Conservation (phyloP, 2,888 invertebrate species). For the Phyllotreta striolata region DNA sequence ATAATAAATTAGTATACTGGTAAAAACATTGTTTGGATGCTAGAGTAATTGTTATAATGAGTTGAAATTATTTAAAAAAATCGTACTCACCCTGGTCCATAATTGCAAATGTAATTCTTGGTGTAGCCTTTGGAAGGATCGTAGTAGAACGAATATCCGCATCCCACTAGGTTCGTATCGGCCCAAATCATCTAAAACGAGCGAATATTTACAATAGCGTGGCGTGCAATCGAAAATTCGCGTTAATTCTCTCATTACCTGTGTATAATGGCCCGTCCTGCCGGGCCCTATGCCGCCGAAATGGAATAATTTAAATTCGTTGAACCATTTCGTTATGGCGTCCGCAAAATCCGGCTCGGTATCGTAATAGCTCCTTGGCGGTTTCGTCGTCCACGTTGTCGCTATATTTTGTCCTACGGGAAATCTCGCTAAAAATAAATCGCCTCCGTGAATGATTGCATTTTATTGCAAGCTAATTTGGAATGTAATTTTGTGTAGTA, state of each 20-base stretch:
- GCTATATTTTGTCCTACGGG: slow-evolving; percentile 88
- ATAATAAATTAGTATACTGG: too few relatives aligned
- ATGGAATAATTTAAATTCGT: slow-evolving; percentile 71
- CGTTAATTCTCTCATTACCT: slow-evolving; percentile 64
- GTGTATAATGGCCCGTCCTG: slow-evolving; percentile 84
- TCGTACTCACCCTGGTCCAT: slow-evolving; percentile 52
- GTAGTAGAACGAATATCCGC: slow-evolving; percentile 85
- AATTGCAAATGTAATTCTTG: slow-evolving; percentile 55
- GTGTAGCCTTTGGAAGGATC: slow-evolving; percentile 77
- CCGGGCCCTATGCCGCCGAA: slow-evolving; percentile 66
- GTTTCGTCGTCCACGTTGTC: slow-evolving; percentile 80
- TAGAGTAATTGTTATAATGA: too few relatives aligned
- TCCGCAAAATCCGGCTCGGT: slow-evolving; percentile 76
- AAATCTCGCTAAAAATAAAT: slow-evolving; percentile 68
- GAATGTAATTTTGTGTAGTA: too few relatives aligned
- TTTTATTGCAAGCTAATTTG: too few relatives aligned
- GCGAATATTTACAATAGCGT: background rate
- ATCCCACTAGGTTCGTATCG: slow-evolving; percentile 83
- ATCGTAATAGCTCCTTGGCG: slow-evolving; percentile 67
- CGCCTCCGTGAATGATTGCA: slow-evolving; percentile 11
- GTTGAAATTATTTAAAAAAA: background rate
- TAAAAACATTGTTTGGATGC: too few relatives aligned
- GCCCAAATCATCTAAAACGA: slow-evolving; percentile 83
- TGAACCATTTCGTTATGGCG: slow-evolving; percentile 80
- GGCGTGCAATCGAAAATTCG: background rate